These are phyloP conservation scores for Rotaria sp. DNA, from an alignment of 2,888 invertebrate genomes.

Conservation along the genomic window DNA sequence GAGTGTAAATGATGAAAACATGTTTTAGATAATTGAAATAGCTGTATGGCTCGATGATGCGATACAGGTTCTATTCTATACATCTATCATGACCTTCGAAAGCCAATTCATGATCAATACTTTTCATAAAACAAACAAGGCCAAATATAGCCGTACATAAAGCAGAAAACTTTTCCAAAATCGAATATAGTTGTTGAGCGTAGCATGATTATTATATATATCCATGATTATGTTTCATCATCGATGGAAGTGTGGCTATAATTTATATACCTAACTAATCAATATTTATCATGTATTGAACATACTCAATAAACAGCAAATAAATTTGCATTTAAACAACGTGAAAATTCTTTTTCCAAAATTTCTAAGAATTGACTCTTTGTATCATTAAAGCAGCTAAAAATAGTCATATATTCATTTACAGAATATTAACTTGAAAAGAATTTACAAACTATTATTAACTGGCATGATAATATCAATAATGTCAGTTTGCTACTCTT, in stretches of 20 bases:
- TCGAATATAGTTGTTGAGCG: conserved; percentile 34
- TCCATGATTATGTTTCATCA: conserved; percentile 39
- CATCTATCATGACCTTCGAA: conserved; percentile 38
- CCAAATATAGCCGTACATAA: conserved; percentile 39
- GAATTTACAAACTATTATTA: conserved; percentile 21
- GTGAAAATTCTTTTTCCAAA: conserved; percentile 35
- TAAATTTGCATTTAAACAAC: conserved; percentile 33
- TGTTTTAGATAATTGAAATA: not conserved
- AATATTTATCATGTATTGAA: not conserved
- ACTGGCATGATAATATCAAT: conserved; percentile 34
- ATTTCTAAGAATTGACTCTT: conserved; percentile 32
- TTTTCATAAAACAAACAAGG: conserved; percentile 34
- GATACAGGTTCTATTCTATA: conserved; percentile 28
- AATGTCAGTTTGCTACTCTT: conserved; percentile 35
- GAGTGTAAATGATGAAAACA: conserved; percentile 33
- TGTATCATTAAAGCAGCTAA: conserved; percentile 28
- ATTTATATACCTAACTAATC: not conserved
- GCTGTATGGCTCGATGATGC: not conserved
- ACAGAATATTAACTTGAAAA: too few species aligned
- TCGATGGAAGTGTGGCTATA: conserved; percentile 32
- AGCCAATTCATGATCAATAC: conserved; percentile 37
- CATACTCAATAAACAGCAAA: conserved; percentile 36
- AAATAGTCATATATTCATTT: too few species aligned
- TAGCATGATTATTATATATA: conserved; percentile 35
- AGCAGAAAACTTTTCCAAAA: conserved; percentile 37